Conservation (phyloP, 2,797 vertebrate genomes). For the Eupleurogrammus muticus region DNA sequence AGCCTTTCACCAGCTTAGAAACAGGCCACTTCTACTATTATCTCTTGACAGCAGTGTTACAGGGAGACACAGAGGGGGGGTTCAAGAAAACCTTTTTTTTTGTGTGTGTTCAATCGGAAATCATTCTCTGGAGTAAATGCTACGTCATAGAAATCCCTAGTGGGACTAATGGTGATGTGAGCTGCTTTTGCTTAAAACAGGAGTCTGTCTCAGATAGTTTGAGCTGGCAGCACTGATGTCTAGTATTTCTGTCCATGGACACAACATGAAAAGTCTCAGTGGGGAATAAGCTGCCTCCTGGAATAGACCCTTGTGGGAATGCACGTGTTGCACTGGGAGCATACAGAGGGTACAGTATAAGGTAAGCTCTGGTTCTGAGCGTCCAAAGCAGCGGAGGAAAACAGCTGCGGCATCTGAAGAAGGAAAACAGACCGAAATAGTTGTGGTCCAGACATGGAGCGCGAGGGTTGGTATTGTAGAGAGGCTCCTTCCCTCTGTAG, state of each 20-base stretch:
- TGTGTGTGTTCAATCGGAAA: not conserved
- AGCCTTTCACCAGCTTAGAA: slow-evolving; percentile 10
- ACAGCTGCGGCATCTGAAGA: slow-evolving; percentile 40
- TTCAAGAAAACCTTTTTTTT: slow-evolving; percentile 2
- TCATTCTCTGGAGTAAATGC: not conserved
- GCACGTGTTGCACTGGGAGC: slow-evolving; percentile 20
- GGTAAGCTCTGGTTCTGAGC: slow-evolving; percentile 22
- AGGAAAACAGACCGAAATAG: slow-evolving; percentile 53
- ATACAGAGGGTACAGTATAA: not conserved
- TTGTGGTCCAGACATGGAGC: slow-evolving; percentile 51
- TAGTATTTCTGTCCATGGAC: not conserved
- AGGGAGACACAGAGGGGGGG: slow-evolving; percentile 13
- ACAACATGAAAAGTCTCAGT: slow-evolving; percentile 5
- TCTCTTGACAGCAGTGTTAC: not conserved
- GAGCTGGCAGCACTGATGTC: slow-evolving; percentile 6
- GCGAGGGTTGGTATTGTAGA: slow-evolving; percentile 36
- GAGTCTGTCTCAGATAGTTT: not conserved
- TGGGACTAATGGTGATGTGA: no score
- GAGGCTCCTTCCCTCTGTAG: slow-evolving; percentile 57
- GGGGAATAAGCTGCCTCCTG: slow-evolving; percentile 9
- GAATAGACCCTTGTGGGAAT: slow-evolving; percentile 32
- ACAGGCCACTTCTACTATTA: not conserved
- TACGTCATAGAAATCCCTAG: not conserved
- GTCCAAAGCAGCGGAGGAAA: slow-evolving; percentile 5
- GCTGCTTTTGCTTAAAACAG: not conserved